Evolutionary conservation across 2,888 invertebrate species (phyloP).

Genomic region (Sabatieria punctata): DNA sequence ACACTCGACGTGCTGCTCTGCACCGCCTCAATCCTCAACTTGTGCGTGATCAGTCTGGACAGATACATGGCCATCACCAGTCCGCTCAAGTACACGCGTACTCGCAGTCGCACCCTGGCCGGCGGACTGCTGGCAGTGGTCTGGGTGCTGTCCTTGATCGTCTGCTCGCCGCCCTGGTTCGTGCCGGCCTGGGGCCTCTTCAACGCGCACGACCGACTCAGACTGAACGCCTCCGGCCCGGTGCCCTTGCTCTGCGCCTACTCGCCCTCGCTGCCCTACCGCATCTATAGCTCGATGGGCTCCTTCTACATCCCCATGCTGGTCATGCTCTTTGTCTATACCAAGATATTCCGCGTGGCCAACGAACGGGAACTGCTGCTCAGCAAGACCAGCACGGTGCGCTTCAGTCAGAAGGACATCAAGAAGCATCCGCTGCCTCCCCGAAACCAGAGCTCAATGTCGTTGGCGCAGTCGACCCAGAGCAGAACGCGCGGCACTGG

Average conservation of each 20-base stretch:
- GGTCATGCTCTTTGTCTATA: constrained; percentile 36
- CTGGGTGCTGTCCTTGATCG: constrained; percentile 28
- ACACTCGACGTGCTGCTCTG: constrained; percentile 29
- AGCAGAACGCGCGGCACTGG: no score
- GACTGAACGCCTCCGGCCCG: not conserved
- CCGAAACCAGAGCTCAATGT: not conserved
- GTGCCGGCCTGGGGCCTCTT: constrained; percentile 27
- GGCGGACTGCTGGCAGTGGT: constrained; percentile 28
- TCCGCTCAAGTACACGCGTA: constrained; percentile 28
- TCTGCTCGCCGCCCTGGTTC: constrained; percentile 32
- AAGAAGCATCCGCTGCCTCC: no score
- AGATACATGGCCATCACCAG: constrained; percentile 32
- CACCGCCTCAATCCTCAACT: constrained; percentile 29
- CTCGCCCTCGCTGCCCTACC: constrained; percentile 27
- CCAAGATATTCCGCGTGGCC: constrained; percentile 31
- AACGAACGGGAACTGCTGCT: constrained; percentile 14
- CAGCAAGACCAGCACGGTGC: constrained; percentile 19
- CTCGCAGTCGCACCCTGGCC: constrained; percentile 19
- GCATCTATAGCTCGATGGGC: constrained; percentile 36
- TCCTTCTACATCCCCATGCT: constrained; percentile 35
- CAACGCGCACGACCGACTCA: not conserved
- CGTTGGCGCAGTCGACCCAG: not conserved
- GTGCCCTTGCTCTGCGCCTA: constrained; percentile 23
- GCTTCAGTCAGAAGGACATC: constrained; percentile 22
- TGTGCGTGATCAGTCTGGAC: constrained; percentile 30